Evolutionary conservation across 2,113 vertebrate species (phyloP), one percentile per base, ranked within the genome.

Genomic region (Erpornis zantholeuca): DNA sequence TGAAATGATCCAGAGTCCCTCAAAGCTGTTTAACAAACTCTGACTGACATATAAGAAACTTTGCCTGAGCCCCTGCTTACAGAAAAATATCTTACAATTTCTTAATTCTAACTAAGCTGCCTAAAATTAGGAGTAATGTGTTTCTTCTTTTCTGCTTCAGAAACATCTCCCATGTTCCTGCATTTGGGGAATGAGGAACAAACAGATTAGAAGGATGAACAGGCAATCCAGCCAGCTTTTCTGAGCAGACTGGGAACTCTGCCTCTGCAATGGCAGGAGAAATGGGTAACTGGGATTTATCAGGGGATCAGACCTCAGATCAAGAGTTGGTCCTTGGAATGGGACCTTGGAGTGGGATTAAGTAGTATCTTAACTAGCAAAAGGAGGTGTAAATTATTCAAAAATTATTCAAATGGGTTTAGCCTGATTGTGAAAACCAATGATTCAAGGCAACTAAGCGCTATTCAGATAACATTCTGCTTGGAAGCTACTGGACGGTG

Each of bases 1-100:
- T 82, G 84, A 87, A 72, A 36, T 44, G 42, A 73, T 65, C 54
- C 79, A 66, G 88, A 81, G 71, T 33, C 59, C 71, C 68, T 83
- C 60, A 29, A 77, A 80, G 18, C 57, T 76, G 33, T 75, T 63
- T 16, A 29, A 61, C 75, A 87, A 88, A 42, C 65, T 72, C 40
- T 76, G 33, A 27, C 4, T 81, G 70, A 16, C 38, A 15, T 5
- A 29, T 44, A 82, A 49, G 20, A 56, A 66, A 36, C 44, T 72
- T 76, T 29, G 21, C 19, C 49, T 76, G 29, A 24, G 21, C 21
- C 22, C 7, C 35, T 88, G 44, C 45, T 76, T 69, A 45, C n/a
- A 72, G 42, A 88, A 56, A 78, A 79, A 64, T 28, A 49, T 24
- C 16, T 64, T 50, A 6, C 6, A 28, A 11, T 50, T 73, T 54